Percentiles rank a stretch among this genome's conserved stretches.
phyloP scores from a whole-genome alignment of 92 coral and sea anemone species.

The Paramuricea clavata region DNA sequence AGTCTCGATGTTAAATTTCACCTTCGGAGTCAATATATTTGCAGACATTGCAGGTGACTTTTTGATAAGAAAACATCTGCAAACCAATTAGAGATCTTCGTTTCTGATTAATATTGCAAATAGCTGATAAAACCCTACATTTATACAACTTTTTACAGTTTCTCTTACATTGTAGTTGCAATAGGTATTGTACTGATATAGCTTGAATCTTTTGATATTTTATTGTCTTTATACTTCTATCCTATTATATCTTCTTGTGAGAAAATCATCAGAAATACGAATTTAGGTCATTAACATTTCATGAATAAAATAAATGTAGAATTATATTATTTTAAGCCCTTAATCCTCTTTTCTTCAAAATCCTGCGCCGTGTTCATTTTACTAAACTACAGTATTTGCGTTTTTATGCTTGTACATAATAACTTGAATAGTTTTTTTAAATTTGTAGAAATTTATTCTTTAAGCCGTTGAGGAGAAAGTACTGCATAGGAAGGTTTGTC shows the following conservation, averaged over 20 bases:
- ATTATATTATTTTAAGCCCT: not conserved
- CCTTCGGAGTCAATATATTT: slow-evolving; percentile 17
- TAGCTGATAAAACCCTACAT: not conserved
- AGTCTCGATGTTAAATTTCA: not conserved
- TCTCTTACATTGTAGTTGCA: not conserved
- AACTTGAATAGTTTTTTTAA: not conserved
- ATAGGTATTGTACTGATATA: not conserved
- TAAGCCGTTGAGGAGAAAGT: not conserved
- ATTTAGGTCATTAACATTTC: slow-evolving; percentile 9
- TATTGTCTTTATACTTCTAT: not conserved
- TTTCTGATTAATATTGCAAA: not conserved
- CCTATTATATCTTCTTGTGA: not conserved
- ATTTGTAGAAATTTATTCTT: not conserved
- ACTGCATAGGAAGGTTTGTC: not conserved
- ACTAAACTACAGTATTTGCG: not conserved
- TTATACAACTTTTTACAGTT: not conserved
- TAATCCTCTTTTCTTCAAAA: not conserved
- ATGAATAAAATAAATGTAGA: slow-evolving; percentile 1
- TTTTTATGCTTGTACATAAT: not conserved
- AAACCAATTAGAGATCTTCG: slow-evolving; percentile 4
- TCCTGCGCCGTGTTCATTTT: not conserved
- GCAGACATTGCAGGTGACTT: slow-evolving; percentile 20
- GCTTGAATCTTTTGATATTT: not conserved
- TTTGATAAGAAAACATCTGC: slow-evolving; percentile 24
- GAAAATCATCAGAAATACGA: not conserved